phyloP scores from a whole-genome alignment of 2,888 invertebrate genomes.

The Holacanthella duospinosa region DNA sequence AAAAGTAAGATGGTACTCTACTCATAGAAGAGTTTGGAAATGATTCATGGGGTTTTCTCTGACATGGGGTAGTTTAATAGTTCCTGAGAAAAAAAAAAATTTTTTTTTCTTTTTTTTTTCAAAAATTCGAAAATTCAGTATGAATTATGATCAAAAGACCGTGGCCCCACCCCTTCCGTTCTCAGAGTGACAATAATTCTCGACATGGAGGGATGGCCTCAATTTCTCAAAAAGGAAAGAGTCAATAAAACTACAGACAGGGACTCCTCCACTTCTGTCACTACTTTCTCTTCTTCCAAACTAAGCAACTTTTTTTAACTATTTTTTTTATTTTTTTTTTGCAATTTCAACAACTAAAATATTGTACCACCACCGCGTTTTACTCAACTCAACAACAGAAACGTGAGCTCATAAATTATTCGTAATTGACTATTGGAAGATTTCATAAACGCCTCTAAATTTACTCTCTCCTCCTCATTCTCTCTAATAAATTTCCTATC shows the following conservation, averaged over 20 bases:
- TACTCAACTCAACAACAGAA: neutral
- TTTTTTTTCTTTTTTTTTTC: too few relatives aligned
- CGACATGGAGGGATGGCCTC: neutral
- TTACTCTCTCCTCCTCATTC: neutral
- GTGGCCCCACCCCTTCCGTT: neutral
- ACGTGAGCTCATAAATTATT: slow-evolving; percentile 6
- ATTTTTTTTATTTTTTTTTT: neutral
- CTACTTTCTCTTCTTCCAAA: too few relatives aligned
- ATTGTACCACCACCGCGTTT: neutral
- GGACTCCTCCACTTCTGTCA: neutral
- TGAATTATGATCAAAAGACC: neutral
- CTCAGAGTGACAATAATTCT: neutral
- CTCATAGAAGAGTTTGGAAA: too few relatives aligned
- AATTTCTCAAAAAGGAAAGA: slow-evolving; percentile 3
- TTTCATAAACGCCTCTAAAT: slow-evolving; percentile 1
- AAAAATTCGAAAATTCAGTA: too few relatives aligned
- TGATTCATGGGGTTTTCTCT: too few relatives aligned
- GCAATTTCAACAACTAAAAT: neutral
- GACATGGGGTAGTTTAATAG: too few relatives aligned
- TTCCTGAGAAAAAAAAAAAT: too few relatives aligned
- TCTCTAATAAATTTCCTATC: neutral
- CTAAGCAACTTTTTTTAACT: neutral
- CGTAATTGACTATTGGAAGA: neutral
- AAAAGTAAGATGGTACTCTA: too few relatives aligned
- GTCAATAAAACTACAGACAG: neutral